Conservation (phyloP, 1,140 invertebrate species). For the Cardiocondyla obscurior region DNA sequence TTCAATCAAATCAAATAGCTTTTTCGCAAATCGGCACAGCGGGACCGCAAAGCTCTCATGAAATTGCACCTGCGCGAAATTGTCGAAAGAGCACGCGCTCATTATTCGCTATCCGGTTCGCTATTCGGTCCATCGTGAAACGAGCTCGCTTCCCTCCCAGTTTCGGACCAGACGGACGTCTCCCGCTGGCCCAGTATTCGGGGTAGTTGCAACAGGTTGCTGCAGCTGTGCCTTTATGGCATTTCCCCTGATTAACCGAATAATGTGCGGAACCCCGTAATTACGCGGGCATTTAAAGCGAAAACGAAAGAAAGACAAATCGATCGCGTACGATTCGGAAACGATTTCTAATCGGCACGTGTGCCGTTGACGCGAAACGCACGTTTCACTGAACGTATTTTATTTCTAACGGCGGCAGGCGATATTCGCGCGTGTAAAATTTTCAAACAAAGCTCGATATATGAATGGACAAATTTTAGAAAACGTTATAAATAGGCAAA, state of each 20-base stretch:
- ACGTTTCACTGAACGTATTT: background rate
- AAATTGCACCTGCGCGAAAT: constrained; percentile 11
- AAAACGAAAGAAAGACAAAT: background rate
- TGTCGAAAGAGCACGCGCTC: background rate
- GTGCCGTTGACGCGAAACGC: background rate
- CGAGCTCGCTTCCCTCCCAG: constrained; percentile 57
- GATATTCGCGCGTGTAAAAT: no score
- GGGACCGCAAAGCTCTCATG: background rate
- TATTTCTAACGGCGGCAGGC: background rate
- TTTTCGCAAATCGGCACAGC: background rate
- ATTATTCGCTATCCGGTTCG: constrained; percentile 28
- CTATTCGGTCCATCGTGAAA: constrained; percentile 1
- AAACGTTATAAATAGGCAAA: no score
- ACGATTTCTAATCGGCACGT: background rate
- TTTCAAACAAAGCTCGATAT: no score
- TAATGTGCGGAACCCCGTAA: constrained; percentile 23
- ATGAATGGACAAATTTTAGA: no score
- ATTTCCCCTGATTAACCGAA: constrained; percentile 44
- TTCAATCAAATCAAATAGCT: background rate
- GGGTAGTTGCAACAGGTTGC: constrained; percentile 79
- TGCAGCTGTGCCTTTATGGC: constrained; percentile 61
- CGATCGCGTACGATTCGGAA: constrained; percentile 6
- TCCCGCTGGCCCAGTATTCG: constrained; percentile 62
- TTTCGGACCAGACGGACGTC: constrained; percentile 62
- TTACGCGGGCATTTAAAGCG: constrained; percentile 18